Conservation (phyloP, 2,888 invertebrate species). For the Dynastes grantii region DNA sequence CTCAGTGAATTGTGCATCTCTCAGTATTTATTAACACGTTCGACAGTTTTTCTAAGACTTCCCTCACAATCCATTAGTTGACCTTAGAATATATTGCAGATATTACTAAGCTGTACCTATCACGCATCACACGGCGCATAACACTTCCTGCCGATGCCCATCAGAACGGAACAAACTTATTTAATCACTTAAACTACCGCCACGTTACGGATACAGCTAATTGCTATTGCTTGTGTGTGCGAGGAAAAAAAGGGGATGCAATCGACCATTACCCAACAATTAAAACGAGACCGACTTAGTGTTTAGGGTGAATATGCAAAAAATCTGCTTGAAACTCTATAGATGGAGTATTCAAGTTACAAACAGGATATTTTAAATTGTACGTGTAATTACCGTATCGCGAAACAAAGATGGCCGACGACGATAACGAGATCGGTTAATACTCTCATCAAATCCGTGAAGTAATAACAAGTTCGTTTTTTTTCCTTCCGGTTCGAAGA, state of each 20-base stretch:
- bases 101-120: background rate
- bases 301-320: slow-evolving; percentile 17
- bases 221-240: slow-evolving; percentile 48
- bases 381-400: slow-evolving; percentile 19
- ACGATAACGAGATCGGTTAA: slow-evolving; percentile 7
- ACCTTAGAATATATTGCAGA: no score
- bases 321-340: background rate
- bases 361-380: slow-evolving; percentile 33
- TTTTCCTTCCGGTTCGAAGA: no score
- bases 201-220: slow-evolving; percentile 53
- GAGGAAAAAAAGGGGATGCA: background rate
- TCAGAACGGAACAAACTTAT: slow-evolving; percentile 54
- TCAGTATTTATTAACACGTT: no score
- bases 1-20: no score
- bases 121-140: background rate
- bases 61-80: no score
- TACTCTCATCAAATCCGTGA: background rate
- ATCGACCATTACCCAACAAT: slow-evolving; percentile 17
- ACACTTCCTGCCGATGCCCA: slow-evolving; percentile 47
- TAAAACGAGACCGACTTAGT: background rate
- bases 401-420: background rate
- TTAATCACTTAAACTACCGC: slow-evolving; percentile 56
- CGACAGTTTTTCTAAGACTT: no score
- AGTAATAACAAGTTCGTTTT: no score
- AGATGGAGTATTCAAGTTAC: background rate